Evolutionary conservation across 2,797 vertebrate species (phyloP).

Genomic region (Vespertilio murinus): DNA sequence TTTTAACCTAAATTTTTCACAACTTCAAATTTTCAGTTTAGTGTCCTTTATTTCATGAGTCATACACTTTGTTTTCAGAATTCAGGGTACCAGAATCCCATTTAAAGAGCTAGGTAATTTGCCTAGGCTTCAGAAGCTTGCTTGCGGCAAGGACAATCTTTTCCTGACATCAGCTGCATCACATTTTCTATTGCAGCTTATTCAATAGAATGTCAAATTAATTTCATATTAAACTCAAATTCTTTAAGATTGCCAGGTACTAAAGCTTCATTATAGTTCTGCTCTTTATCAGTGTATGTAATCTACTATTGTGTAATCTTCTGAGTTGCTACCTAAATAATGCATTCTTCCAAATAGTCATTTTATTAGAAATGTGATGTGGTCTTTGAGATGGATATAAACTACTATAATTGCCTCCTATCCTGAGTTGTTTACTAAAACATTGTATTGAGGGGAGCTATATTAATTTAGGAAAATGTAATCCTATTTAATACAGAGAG

Average conservation of each 20-base stretch:
- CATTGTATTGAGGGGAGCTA: background rate
- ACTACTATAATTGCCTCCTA: background rate
- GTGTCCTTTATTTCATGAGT: slow-evolving; percentile 68
- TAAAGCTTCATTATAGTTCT: background rate
- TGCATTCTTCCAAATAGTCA: background rate
- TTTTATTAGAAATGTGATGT: background rate
- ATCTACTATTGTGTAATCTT: background rate
- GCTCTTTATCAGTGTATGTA: background rate
- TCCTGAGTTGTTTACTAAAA: slow-evolving; percentile 22
- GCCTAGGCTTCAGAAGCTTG: slow-evolving; percentile 35
- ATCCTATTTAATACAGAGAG: background rate
- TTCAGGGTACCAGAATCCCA: slow-evolving; percentile 13
- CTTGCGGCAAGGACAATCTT: background rate
- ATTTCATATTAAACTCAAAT: slow-evolving; percentile 12
- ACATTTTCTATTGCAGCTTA: slow-evolving; percentile 13
- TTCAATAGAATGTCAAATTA: background rate
- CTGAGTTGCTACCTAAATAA: background rate
- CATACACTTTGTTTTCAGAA: slow-evolving; percentile 53
- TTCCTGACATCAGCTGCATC: slow-evolving; percentile 22
- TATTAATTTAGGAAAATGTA: slow-evolving; percentile 16
- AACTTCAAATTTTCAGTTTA: slow-evolving; percentile 76
- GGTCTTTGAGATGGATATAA: slow-evolving; percentile 7
- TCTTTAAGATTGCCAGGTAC: background rate
- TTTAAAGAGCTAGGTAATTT: slow-evolving; percentile 45
- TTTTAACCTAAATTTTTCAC: slow-evolving; percentile 77